Evolutionary conservation across 1,140 invertebrate genomes (phyloP).

Genomic region (Alviniconcha marisindica): DNA sequence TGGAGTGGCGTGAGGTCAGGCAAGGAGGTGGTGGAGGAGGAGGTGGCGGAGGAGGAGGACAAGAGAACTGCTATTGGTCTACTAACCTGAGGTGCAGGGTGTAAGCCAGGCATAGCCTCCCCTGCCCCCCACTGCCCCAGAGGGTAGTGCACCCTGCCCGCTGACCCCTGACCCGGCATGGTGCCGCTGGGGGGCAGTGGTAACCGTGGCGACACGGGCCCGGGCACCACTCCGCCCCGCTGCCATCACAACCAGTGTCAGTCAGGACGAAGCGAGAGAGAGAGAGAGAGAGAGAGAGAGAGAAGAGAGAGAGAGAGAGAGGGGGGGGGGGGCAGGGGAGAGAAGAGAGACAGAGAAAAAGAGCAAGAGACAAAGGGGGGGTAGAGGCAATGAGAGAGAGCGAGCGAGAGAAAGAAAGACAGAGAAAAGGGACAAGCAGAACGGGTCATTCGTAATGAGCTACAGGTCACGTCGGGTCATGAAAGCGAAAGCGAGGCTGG

Average conservation of each 20-base stretch:
- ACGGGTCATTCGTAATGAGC: no score
- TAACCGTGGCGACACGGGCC: conserved; percentile 71
- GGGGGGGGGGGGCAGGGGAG: no score
- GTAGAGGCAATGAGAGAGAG: background rate
- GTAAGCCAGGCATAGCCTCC: conserved; percentile 36
- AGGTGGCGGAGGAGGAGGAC: background rate
- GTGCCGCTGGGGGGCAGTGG: conserved; percentile 14
- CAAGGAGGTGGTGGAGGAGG: background rate
- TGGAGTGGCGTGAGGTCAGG: background rate
- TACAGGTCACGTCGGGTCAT: no score
- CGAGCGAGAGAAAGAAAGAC: background rate
- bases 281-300: background rate
- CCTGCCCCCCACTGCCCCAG: conserved; percentile 37
- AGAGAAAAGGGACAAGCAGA: no score
- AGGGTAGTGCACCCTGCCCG: conserved; percentile 27
- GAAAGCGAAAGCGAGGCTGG: no score
- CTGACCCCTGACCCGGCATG: conserved; percentile 15
- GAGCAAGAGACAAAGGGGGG: background rate
- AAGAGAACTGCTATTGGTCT: background rate
- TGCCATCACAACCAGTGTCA: conserved; percentile 46
- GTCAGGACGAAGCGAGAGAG: background rate
- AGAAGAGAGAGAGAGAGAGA: background rate
- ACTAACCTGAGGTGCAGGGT: conserved; percentile 37
- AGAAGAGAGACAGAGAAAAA: no score
- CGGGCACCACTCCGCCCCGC: conserved; percentile 69